Percentiles rank a stretch among this genome's conserved stretches.
phyloP scores from a whole-genome alignment of 2,113 vertebrate genomes.

The Oceanodroma tethys region DNA sequence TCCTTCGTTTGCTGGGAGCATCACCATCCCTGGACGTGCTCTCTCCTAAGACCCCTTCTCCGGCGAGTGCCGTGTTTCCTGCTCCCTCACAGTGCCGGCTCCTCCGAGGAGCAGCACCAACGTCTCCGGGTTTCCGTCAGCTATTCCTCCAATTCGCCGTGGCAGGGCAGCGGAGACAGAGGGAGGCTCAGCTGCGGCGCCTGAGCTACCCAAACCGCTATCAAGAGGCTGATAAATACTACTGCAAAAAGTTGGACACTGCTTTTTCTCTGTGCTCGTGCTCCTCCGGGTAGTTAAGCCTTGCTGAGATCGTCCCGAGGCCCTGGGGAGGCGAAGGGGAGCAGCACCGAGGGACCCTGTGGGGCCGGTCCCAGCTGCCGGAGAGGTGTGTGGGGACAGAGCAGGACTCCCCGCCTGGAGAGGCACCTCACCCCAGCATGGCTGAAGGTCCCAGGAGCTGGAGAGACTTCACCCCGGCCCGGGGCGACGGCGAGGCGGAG shows the following conservation, averaged over 20 bases:
- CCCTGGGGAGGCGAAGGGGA: rapidly evolving
- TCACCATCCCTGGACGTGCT: background rate
- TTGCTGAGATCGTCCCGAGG: rapidly evolving
- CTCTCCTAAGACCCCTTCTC: background rate
- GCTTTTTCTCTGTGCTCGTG: background rate
- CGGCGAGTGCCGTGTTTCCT: rapidly evolving
- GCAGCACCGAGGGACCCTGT: background rate
- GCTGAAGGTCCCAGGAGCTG: constrained; percentile 5
- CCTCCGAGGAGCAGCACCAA: background rate
- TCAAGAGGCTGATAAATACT: background rate
- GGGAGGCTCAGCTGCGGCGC: background rate
- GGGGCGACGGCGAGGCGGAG: background rate
- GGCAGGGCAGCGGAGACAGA: background rate
- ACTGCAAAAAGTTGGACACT: background rate
- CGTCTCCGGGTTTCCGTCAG: background rate
- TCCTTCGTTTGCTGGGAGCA: background rate
- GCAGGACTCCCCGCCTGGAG: background rate
- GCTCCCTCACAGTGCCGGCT: background rate
- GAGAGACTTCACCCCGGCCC: background rate
- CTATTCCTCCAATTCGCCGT: background rate
- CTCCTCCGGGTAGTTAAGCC: background rate
- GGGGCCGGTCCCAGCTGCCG: background rate
- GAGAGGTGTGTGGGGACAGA: background rate
- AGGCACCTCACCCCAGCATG: background rate
- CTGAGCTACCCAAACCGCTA: background rate